Base-by-base conservation (phyloP, 2,888 invertebrate species). In the Zhuqinia jingwanae region DNA sequence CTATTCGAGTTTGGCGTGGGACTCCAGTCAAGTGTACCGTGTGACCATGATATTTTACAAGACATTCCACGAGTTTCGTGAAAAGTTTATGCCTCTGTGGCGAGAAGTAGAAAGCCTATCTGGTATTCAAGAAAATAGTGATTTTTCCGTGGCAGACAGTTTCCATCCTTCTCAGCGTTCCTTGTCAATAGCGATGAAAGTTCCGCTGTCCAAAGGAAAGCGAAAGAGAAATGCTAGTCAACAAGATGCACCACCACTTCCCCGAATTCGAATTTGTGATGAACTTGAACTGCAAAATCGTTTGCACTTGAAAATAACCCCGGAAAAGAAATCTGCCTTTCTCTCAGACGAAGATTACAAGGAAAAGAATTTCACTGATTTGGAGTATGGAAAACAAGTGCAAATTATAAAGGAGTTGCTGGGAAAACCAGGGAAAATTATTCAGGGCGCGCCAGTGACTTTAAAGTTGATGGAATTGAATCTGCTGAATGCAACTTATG, bases 1-100 rank as follows among this genome's bases (percentile, higher is more conserved):
- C 11, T 89, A 85, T 42, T 25, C 80, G 27, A 77, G 76, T 27
- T 73, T 89, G 1, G 87, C 77, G 3, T 88, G 87, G 87, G 87
- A 89, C 45, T 73, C 82, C 25, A 80, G 86, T 22, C 65, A 65
- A 8, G 30, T 68, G 0, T 70, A 76, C 20, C 22, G 68, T 15
- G 58, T 22, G 10, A 75, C 70, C n/a, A 11, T 65, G 1, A 22
- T 77, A 45, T 86, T 84, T 73, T 81, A 84, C 22, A 11, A 76
- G 11, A 1, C 36, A 2, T 78, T 83, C 1, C 65, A 81, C 36
- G 36, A 68, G 13, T 83, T 89, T 17, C 68, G 78, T 20, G 25
- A 30, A 15, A 47, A 45, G 25, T 22, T 86, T 45, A n/a, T 70
- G 6, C 77, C 77, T 0, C 17, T 60, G 8, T 47, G 87, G 36